Evolutionary conservation across 37 sponge, comb jelly and placozoan species (phyloP).

Genomic region (Beroe forskalii): DNA sequence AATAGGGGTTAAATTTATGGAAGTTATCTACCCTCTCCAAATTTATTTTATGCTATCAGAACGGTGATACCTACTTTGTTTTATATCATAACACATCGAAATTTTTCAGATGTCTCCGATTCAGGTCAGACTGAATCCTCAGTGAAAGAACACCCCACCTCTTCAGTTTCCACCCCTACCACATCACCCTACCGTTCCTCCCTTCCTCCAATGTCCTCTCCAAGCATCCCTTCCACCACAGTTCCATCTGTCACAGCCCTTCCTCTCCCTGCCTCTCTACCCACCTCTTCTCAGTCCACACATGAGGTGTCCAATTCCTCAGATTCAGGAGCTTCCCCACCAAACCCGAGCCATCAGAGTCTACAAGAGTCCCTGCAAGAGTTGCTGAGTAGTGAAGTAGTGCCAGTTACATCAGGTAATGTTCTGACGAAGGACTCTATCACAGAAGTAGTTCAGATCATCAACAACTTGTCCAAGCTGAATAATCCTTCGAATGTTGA

Average conservation of each 20-base stretch:
- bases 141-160: no score
- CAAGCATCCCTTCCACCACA: not conserved
- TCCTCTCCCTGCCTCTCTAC: not conserved
- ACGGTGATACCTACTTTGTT: no score
- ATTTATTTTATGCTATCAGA: no score
- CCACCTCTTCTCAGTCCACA: not conserved
- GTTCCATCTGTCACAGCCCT: not conserved
- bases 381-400: constrained; percentile 3
- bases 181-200: no score
- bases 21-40: no score
- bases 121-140: no score
- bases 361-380: constrained; percentile 18
- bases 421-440: constrained; percentile 26
- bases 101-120: no score
- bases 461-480: constrained; percentile 38
- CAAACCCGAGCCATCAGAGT: not conserved
- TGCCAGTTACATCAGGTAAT: not conserved
- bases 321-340: not conserved
- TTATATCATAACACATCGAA: no score
- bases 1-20: no score
- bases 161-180: no score
- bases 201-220: not conserved
- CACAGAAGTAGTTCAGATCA: constrained; percentile 34
- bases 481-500: not conserved
- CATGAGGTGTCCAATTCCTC: not conserved